These are phyloP conservation scores for Plectrocnemia conspersa DNA, from an alignment of 1,140 invertebrate genomes.

Conservation along the genomic window DNA sequence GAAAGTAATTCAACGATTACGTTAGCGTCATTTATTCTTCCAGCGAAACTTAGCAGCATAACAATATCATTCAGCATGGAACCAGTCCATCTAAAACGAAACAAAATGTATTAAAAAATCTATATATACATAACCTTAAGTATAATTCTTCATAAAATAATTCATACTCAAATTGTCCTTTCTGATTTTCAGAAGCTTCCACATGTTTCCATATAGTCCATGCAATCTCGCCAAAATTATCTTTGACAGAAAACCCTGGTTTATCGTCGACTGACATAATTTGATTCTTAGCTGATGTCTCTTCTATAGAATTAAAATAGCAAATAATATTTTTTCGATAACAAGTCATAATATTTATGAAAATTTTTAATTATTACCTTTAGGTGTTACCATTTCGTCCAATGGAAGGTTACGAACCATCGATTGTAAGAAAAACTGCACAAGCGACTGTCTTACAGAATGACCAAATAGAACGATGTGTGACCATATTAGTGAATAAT, in stretches of 20 bases:
- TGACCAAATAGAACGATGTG: constrained; percentile 69
- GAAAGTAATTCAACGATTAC: constrained; percentile 14
- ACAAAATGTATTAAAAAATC: constrained; percentile 1
- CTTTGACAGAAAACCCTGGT: constrained; percentile 14
- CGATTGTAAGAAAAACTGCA: constrained; percentile 53
- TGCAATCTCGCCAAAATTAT: constrained; percentile 29
- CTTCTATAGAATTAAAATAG: neutral
- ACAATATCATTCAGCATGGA: constrained; percentile 27
- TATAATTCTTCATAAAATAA: constrained; percentile 7
- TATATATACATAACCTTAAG: no score
- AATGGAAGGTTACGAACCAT: constrained; percentile 41
- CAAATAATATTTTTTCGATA: neutral
- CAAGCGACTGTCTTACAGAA: constrained; percentile 51
- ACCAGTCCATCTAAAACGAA: constrained; percentile 27
- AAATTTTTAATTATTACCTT: constrained; percentile 5
- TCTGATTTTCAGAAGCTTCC: constrained; percentile 11
- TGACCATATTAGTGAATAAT: constrained; percentile 72
- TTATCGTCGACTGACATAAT: constrained; percentile 3
- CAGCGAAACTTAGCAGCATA: constrained; percentile 9
- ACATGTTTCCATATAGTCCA: constrained; percentile 29
- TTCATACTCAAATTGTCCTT: neutral
- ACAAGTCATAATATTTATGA: neutral
- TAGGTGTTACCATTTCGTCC: neutral
- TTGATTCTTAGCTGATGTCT: constrained; percentile 5
- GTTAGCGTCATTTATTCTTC: constrained; percentile 13